A percentile compares a stretch with the other conserved stretches of the same genome.
phyloP scores from a whole-genome alignment of 2,797 vertebrate species.

The Phyllotis vaccarum region DNA sequence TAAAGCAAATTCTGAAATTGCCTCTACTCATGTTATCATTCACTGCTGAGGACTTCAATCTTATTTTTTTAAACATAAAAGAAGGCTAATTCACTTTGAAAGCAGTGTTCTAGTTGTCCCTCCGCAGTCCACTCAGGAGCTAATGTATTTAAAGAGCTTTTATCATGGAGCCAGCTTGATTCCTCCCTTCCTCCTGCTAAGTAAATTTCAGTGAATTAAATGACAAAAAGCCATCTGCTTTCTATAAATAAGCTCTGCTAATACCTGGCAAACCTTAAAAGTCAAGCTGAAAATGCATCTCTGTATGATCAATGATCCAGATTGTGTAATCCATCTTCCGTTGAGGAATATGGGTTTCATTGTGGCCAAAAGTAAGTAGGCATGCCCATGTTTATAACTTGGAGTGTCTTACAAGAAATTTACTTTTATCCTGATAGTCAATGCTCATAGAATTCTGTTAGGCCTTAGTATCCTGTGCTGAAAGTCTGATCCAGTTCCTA shows the following conservation, averaged over 20 bases:
- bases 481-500: background rate
- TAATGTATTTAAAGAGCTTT: constrained; percentile 89
- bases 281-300: constrained; percentile 75
- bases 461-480: background rate
- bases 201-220: constrained; percentile 88
- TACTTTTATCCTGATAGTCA: background rate
- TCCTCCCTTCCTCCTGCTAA: constrained; percentile 84
- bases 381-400: constrained; percentile 22
- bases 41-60: constrained; percentile 73
- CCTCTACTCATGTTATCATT: constrained; percentile 74
- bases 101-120: constrained; percentile 74
- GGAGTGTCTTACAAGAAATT: constrained; percentile 51
- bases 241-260: constrained; percentile 83
- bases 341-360: background rate
- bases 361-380: constrained; percentile 53
- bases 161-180: constrained; percentile 87
- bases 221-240: constrained; percentile 85
- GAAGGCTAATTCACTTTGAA: constrained; percentile 85
- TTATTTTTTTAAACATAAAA: constrained; percentile 82
- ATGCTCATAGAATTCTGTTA: background rate
- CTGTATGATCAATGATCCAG: constrained; percentile 69
- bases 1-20: constrained; percentile 78
- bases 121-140: constrained; percentile 83
- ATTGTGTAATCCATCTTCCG: constrained; percentile 65
- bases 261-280: constrained; percentile 82